A percentile compares a stretch with the other conserved stretches of the same genome.
Conservation (phyloP, 37 sponge, comb jelly and placozoan genomes). For the Petrosia ficiformis region DNA sequence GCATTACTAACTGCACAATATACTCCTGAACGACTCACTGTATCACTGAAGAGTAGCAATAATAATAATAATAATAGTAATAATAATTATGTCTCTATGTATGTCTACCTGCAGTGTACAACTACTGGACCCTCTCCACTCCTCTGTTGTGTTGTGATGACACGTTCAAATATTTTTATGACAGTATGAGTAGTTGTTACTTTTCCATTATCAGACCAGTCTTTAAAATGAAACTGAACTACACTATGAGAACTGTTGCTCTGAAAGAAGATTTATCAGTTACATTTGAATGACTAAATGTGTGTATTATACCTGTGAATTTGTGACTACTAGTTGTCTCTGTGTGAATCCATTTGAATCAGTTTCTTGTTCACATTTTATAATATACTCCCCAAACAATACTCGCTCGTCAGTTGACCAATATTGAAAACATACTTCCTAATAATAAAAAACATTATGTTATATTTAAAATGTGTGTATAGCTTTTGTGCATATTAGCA, state of each 20-base stretch:
- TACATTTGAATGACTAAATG: neutral
- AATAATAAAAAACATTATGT: too few species aligned
- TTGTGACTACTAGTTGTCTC: slow-evolving; percentile 7
- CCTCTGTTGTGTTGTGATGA: neutral
- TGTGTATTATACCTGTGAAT: neutral
- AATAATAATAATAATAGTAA: neutral
- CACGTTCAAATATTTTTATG: neutral
- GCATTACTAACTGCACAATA: slow-evolving; percentile 59
- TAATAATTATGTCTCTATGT: neutral
- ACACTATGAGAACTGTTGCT: neutral
- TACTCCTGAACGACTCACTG: slow-evolving; percentile 53
- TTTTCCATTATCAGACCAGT: neutral
- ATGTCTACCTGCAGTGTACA: slow-evolving; percentile 16
- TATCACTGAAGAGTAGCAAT: slow-evolving; percentile 37
- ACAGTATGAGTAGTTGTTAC: neutral
- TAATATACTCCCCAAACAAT: slow-evolving; percentile 24
- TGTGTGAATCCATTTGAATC: slow-evolving; percentile 27
- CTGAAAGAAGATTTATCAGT: neutral
- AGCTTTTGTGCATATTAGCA: too few species aligned
- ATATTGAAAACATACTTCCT: slow-evolving; percentile 67
- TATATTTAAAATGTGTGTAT: too few species aligned
- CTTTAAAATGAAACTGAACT: slow-evolving; percentile 7
- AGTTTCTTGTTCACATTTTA: slow-evolving; percentile 22
- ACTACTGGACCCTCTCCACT: slow-evolving; percentile 7
- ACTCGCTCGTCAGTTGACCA: slow-evolving; percentile 60